These are phyloP conservation scores for Mayetiola destructor DNA, from an alignment of 2,888 invertebrate genomes.

Conservation along the genomic window DNA sequence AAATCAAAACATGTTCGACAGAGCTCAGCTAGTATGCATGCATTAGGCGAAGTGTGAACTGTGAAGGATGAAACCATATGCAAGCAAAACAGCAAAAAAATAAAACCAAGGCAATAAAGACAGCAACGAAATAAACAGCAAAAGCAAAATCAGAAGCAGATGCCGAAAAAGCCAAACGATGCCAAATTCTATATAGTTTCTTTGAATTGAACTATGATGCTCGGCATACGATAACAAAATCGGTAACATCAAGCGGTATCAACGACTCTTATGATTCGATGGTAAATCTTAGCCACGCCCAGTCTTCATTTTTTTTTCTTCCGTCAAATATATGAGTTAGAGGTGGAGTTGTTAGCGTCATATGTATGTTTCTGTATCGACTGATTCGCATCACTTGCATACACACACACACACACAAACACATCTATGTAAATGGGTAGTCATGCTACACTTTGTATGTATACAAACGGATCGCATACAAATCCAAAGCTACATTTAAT, in stretches of 20 bases:
- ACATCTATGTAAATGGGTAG: no score
- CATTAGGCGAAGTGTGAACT: neutral
- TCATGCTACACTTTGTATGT: no score
- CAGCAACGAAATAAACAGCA: neutral
- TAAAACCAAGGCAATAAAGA: neutral
- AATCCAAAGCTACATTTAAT: no score
- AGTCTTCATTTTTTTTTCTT: neutral
- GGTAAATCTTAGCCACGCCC: constrained; percentile 13
- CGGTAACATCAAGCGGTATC: neutral
- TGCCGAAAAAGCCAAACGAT: no score
- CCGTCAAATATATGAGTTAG: neutral
- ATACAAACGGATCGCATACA: no score
- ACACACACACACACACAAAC: no score
- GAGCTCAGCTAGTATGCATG: neutral
- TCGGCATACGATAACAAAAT: constrained; percentile 3
- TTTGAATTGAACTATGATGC: constrained; percentile 11
- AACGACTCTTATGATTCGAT: constrained; percentile 15
- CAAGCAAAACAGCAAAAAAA: neutral
- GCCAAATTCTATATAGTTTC: neutral
- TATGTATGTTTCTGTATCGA: neutral
- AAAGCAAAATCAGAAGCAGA: no score
- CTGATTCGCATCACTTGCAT: neutral
- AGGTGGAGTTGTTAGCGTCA: constrained; percentile 3
- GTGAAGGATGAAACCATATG: neutral
- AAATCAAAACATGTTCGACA: no score